These are phyloP conservation scores for Ischnura elegans DNA, from an alignment of 2,888 invertebrate species.

Conservation along the genomic window DNA sequence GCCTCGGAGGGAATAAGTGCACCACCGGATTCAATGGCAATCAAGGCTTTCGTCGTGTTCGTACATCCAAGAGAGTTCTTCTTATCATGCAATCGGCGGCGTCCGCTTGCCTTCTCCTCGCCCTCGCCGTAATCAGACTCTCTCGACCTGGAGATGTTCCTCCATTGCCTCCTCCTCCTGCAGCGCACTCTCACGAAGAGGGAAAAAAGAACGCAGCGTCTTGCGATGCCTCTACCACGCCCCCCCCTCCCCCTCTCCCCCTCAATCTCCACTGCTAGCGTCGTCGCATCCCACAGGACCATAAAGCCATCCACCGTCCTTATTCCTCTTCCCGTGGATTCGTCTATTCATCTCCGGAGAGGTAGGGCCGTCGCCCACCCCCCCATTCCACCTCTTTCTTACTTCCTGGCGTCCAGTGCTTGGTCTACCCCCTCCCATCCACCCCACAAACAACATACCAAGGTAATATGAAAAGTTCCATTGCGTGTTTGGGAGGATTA, in stretches of 20 bases:
- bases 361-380: neutral
- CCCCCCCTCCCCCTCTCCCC: neutral
- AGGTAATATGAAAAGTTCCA: conserved; percentile 47
- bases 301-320: conserved; percentile 37
- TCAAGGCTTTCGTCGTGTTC: neutral
- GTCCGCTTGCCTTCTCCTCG: neutral
- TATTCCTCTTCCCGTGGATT: conserved; percentile 43
- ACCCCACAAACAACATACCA: neutral
- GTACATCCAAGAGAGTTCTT: neutral
- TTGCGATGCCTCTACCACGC: neutral
- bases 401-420: conserved; percentile 2
- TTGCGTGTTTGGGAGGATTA: conserved; percentile 23
- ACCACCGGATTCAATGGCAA: neutral
- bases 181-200: neutral
- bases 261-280: conserved; percentile 6
- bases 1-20: neutral
- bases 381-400: neutral
- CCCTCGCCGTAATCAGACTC: neutral
- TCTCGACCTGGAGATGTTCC: conserved; percentile 22
- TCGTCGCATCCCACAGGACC: conserved; percentile 24
- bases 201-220: neutral
- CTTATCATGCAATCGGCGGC: neutral
- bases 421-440: neutral
- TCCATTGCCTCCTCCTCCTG: neutral
- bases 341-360: conserved; percentile 59